Conservation (phyloP, 2,888 invertebrate species). For the Resseliella maxima region DNA sequence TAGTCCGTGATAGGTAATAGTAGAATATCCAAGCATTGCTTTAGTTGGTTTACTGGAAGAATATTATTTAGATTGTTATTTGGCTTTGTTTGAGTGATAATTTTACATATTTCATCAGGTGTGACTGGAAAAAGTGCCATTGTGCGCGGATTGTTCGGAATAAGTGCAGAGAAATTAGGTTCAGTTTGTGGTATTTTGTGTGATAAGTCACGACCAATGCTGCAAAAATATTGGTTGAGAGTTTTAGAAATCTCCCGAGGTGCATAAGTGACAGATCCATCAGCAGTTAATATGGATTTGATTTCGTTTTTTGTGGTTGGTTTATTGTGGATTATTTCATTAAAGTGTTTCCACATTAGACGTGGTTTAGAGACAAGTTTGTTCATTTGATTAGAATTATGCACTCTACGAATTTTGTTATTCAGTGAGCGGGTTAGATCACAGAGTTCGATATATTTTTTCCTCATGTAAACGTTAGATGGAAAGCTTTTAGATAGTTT, state of each 20-base stretch:
- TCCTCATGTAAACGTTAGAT: not conserved
- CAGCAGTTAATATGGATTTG: not conserved
- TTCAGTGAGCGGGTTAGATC: not conserved
- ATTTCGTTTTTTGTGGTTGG: not conserved
- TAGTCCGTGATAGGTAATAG: not conserved
- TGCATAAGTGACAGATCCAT: not conserved
- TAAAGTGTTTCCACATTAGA: not conserved
- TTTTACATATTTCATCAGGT: not conserved
- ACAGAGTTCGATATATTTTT: not conserved
- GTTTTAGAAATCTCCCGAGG: not conserved
- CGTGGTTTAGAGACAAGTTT: not conserved
- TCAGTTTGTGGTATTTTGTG: not conserved
- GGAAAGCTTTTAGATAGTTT: not conserved
- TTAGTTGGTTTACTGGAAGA: not conserved
- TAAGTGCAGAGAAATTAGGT: not conserved
- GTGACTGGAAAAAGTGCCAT: not conserved
- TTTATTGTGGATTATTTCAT: not conserved
- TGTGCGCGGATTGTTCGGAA: not conserved
- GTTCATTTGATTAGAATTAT: not conserved
- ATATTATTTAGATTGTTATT: not conserved
- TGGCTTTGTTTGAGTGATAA: not conserved
- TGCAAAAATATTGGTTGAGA: not conserved
- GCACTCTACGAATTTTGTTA: not conserved
- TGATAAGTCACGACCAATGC: not conserved
- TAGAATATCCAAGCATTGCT: not conserved